Percentiles rank a stretch among this genome's conserved stretches.
phyloP scores from a whole-genome alignment of 2,113 vertebrate genomes.

The Ramphastos sulfuratus region DNA sequence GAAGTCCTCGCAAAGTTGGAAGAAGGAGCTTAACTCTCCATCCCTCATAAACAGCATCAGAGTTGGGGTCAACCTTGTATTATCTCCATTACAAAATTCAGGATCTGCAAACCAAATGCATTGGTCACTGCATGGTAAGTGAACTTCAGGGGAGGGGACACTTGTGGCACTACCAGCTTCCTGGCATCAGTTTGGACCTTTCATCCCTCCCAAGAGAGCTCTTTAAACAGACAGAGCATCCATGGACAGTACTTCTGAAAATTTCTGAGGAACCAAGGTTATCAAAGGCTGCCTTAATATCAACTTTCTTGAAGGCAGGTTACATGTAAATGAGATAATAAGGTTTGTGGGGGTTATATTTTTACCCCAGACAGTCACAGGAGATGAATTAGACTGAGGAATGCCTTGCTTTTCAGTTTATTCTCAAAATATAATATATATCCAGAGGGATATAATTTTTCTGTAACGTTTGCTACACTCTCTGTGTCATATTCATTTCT shows the following conservation, averaged over 20 bases:
- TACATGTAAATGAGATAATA: background rate
- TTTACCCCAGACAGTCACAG: background rate
- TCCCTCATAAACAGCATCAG: background rate
- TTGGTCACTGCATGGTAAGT: background rate
- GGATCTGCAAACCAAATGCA: background rate
- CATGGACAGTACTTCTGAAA: background rate
- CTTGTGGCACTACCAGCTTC: background rate
- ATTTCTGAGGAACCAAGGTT: background rate
- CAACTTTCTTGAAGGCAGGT: background rate
- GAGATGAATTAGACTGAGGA: background rate
- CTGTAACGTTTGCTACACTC: background rate
- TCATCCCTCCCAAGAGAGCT: background rate
- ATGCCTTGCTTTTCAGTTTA: slow-evolving; percentile 7
- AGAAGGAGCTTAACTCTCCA: background rate
- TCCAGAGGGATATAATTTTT: background rate
- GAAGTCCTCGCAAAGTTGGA: background rate
- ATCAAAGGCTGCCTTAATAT: background rate
- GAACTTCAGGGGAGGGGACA: background rate
- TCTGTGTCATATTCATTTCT: background rate
- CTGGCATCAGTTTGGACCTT: background rate
- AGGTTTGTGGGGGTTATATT: background rate
- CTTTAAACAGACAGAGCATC: background rate
- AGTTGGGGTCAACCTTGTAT: background rate
- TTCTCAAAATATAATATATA: background rate
- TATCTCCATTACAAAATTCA: background rate